phyloP scores from a whole-genome alignment of 2,797 vertebrate species.

The Ispidina picta region DNA sequence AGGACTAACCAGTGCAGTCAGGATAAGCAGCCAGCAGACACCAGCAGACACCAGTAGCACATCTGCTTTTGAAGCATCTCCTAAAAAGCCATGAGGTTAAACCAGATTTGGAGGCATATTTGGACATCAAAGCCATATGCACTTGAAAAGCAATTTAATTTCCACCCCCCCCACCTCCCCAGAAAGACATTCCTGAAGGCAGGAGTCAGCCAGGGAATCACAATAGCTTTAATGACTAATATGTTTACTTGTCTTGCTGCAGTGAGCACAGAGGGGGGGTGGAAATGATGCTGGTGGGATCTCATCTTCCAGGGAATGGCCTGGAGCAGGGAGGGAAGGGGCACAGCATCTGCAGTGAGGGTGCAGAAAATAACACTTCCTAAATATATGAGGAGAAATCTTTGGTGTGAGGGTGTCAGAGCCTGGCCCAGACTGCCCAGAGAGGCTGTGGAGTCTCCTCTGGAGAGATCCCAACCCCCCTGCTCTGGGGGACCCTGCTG shows the following conservation, averaged over 20 bases:
- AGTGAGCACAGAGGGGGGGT: neutral
- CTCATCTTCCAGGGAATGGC: neutral
- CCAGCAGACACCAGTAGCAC: neutral
- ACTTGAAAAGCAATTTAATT: conserved; percentile 39
- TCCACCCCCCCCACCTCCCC: neutral
- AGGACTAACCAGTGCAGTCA: neutral
- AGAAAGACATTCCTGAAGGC: conserved; percentile 40
- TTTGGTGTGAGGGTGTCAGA: neutral
- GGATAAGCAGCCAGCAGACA: neutral
- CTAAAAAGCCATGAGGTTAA: neutral
- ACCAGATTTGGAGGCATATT: neutral
- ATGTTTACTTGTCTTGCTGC: conserved; percentile 19
- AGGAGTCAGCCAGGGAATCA: conserved; percentile 35
- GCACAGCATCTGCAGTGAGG: neutral
- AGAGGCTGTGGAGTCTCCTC: neutral
- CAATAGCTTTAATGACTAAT: conserved; percentile 14
- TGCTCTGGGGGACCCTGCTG: neutral
- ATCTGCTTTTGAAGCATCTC: neutral
- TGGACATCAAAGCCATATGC: conserved; percentile 35
- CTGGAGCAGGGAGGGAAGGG: neutral
- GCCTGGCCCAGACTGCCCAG: neutral
- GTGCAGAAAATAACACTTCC: neutral
- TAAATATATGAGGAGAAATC: neutral
- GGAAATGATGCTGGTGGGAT: neutral
- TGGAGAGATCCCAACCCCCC: neutral